These are phyloP conservation scores for Helogale parvula DNA, from an alignment of 2,113 vertebrate species.

Conservation along the genomic window DNA sequence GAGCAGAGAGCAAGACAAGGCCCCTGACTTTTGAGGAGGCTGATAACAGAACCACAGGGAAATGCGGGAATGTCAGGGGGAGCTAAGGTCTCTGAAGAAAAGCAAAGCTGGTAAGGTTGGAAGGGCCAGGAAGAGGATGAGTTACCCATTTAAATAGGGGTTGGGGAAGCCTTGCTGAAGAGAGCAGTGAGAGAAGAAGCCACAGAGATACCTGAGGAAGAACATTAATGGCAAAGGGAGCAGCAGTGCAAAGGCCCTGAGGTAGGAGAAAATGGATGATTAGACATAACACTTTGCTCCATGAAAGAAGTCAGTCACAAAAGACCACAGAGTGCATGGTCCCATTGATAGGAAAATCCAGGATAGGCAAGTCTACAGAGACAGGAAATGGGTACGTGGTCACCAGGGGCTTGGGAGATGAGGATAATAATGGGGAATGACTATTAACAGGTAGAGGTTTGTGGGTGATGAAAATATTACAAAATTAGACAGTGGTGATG, in stretches of 20 bases:
- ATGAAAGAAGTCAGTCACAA: background rate
- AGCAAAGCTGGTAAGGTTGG: background rate
- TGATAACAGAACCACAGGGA: background rate
- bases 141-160: background rate
- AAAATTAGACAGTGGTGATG: background rate
- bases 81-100: background rate
- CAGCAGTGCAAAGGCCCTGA: background rate
- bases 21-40: background rate
- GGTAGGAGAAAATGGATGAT: background rate
- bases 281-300: background rate
- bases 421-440: background rate
- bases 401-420: background rate
- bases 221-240: background rate
- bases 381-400: background rate
- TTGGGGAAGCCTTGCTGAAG: background rate
- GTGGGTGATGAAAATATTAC: background rate
- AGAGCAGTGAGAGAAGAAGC: background rate
- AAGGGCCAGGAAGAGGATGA: rapidly evolving
- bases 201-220: background rate
- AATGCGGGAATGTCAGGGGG: background rate
- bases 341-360: background rate
- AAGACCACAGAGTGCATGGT: too few species aligned
- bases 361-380: too few species aligned
- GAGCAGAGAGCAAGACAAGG: background rate
- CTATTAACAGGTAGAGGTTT: background rate